Base-by-base conservation (phyloP, 2,888 invertebrate genomes). In the Parelbella ahira region DNA sequence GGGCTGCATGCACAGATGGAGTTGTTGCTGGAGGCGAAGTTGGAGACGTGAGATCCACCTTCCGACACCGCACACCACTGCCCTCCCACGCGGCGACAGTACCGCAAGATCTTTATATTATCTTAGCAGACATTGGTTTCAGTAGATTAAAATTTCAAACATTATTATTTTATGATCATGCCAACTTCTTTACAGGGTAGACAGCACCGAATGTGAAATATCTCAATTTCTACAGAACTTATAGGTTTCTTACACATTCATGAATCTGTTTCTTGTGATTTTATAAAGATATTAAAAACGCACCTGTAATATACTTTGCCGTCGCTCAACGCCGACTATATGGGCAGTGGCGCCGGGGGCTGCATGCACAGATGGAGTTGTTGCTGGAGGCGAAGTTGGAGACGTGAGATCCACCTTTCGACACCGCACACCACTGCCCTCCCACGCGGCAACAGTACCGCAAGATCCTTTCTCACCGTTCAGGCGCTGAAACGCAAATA, bases 11-110 rank as follows among this genome's bases (percentile, higher is more conserved):
- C 0, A 83, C 80, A 0, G 76, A 73, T 0, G 84, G 86, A 0
- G 81, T 76, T 0, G 71, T 52, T 0, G 78, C 72, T 1, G 83
- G 68, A 0, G 87, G 86, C 0, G 86, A 83, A 0, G 84, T 78
- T 0, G 88, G 87, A 0, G 86, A 84, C 1, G 86, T 84, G 2
- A 87, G 61, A 49, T 87, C 87, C 23, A 88, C 88, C 66, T 91
- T 91, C 42, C 91, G 88, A 60, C 91, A 91, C 19, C 91, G 73
- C 12, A 91, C 91, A 2, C 89, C 90, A 27, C 89, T 88, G 2
- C 90, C 89, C 49, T 91, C 91, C 91, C 91, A 91, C n/a, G 90
- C 90, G 0, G 91, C 90, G 20, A 91, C 89, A n/a, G 90, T 90
- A 52, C 90, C 89, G 58, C 90, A 91, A 37, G 91, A 90, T 24